Evolutionary conservation across 2,113 vertebrate genomes (phyloP).

Genomic region (Cebus imitator): DNA sequence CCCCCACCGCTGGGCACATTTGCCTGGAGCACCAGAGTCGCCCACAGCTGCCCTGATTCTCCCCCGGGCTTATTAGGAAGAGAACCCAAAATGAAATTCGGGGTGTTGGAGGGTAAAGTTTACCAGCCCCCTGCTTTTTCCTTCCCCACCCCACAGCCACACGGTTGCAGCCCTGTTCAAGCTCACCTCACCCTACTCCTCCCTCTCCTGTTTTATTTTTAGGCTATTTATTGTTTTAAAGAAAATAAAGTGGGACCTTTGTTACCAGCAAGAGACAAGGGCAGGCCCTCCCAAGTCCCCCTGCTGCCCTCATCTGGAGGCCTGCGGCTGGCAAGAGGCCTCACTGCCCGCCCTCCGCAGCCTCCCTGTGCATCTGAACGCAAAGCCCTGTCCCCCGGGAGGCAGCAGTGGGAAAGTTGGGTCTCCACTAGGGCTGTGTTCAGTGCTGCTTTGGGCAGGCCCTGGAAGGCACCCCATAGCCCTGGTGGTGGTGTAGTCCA

Average conservation of each 20-base stretch:
- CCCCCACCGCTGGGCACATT: neutral
- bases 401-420: neutral
- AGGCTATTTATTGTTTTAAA: constrained; percentile 64
- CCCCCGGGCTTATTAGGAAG: neutral
- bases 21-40: neutral
- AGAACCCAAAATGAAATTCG: neutral
- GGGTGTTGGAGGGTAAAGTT: neutral
- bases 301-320: neutral
- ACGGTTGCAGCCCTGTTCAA: neutral
- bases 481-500: neutral
- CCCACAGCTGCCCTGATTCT: no score
- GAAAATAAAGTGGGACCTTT: constrained; percentile 59
- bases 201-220: constrained; percentile 54
- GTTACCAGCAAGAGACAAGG: neutral
- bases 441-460: neutral
- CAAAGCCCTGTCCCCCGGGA: neutral
- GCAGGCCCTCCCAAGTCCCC: neutral
- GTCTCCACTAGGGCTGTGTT: neutral
- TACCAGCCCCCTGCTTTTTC: neutral
- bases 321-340: neutral
- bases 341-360: accelerated
- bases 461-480: constrained; percentile 16
- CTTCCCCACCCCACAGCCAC: neutral
- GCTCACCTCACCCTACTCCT: neutral
- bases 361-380: accelerated